These are phyloP conservation scores for Palythoa heliodiscus DNA, from an alignment of 92 coral and sea anemone genomes.

Conservation along the genomic window DNA sequence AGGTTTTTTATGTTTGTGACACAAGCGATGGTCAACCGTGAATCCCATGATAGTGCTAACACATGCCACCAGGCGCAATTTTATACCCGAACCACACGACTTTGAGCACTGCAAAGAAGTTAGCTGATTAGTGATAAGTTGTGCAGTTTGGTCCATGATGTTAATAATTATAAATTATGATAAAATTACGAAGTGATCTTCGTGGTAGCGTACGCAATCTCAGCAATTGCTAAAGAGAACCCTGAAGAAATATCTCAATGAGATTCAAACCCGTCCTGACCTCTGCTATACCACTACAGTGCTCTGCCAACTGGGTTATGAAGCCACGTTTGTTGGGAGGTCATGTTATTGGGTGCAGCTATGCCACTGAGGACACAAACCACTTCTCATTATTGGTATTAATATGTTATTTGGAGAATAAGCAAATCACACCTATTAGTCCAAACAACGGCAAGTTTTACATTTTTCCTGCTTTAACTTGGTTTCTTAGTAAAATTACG, in stretches of 20 bases:
- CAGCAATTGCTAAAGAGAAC: background rate
- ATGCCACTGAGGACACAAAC: background rate
- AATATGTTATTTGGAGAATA: no score
- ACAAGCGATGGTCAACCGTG: slow-evolving; percentile 33
- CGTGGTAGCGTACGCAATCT: background rate
- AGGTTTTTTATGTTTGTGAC: slow-evolving; percentile 40
- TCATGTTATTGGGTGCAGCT: background rate
- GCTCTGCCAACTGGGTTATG: background rate
- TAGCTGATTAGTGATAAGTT: slow-evolving; percentile 12
- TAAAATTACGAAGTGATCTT: background rate
- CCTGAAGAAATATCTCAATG: background rate
- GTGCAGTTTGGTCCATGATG: background rate
- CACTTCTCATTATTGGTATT: no score
- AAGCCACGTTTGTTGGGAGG: background rate
- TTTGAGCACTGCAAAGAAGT: slow-evolving; percentile 81
- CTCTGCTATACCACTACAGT: background rate
- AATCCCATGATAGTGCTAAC: slow-evolving; percentile 15
- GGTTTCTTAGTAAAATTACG: no score
- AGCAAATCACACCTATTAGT: background rate
- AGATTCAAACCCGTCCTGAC: background rate
- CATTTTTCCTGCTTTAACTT: no score
- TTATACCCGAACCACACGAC: slow-evolving; percentile 79
- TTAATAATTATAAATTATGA: background rate
- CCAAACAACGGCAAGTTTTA: background rate
- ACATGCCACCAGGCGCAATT: slow-evolving; percentile 68